A percentile compares a stretch with the other conserved stretches of the same genome.
These are phyloP conservation scores for Geopemphigus sp. DNA, from an alignment of 1,140 invertebrate species.

Conservation along the genomic window DNA sequence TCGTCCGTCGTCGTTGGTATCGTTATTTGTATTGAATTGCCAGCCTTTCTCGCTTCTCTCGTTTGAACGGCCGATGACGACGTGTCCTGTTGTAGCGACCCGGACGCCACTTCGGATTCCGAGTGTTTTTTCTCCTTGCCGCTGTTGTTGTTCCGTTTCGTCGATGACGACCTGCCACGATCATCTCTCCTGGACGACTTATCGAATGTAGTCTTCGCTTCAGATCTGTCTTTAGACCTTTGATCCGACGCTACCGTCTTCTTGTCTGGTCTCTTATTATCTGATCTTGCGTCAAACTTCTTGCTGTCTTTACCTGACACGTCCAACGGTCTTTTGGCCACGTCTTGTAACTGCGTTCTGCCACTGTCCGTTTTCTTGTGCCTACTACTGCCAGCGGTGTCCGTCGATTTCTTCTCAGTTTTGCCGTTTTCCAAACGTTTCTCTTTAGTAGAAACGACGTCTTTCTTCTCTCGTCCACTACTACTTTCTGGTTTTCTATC, in stretches of 20 bases:
- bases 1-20: conserved; percentile 47
- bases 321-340: conserved; percentile 24
- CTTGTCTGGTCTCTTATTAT: conserved; percentile 28
- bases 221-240: conserved; percentile 13
- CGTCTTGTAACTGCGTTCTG: conserved; percentile 45
- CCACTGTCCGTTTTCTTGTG: conserved; percentile 20
- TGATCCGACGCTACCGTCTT: no score
- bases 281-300: conserved; percentile 16
- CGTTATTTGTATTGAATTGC: conserved; percentile 52
- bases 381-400: neutral
- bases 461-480: conserved; percentile 15
- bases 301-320: conserved; percentile 28
- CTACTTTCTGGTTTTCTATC: conserved; percentile 13
- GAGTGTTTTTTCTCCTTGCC: conserved; percentile 18
- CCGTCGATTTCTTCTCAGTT: conserved; percentile 32
- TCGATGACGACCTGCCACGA: neutral
- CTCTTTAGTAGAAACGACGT: conserved; percentile 21
- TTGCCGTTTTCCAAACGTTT: conserved; percentile 20
- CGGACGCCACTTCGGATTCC: conserved; percentile 1
- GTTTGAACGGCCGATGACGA: conserved; percentile 19
- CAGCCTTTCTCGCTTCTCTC: conserved; percentile 52
- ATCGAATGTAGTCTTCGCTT: neutral
- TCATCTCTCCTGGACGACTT: conserved; percentile 5
- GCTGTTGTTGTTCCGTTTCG: conserved; percentile 1
- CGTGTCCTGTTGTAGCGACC: neutral